These are phyloP conservation scores for Hyla sarda DNA, from an alignment of 2,113 vertebrate genomes.

Conservation along the genomic window DNA sequence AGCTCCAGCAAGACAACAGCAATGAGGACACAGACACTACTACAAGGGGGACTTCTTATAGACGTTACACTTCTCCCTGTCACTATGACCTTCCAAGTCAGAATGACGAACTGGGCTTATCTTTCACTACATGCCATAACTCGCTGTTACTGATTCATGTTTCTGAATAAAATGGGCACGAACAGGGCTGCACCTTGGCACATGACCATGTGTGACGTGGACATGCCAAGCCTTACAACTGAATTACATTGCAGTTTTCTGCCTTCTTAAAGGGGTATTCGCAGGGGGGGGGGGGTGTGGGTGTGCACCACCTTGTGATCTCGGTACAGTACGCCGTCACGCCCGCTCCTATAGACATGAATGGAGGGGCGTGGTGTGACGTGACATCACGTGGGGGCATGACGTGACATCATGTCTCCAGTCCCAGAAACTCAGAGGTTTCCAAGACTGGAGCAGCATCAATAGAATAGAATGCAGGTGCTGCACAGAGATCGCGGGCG, in stretches of 20 bases:
- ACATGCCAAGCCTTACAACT: neutral
- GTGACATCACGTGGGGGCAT: no score
- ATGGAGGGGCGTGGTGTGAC: no score
- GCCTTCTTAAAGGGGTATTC: neutral
- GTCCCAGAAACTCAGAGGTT: no score
- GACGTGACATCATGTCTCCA: no score
- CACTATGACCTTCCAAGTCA: neutral
- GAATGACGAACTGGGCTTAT: neutral
- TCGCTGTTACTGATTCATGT: conserved; percentile 1
- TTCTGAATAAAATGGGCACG: neutral
- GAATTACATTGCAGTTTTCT: neutral
- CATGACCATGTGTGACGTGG: neutral
- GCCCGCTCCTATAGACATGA: no score
- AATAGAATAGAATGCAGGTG: no score
- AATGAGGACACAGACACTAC: neutral
- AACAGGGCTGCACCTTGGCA: neutral
- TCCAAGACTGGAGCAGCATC: no score
- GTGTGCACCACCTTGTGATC: no score
- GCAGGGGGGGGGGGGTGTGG: no score
- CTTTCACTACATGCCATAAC: conserved; percentile 2
- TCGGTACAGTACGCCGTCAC: no score
- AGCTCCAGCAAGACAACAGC: conserved; percentile 15
- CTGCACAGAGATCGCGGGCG: no score
- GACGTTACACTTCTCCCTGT: neutral
- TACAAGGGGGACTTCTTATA: neutral